Evolutionary conservation across 2,888 invertebrate genomes (phyloP).

Genomic region (Boloria euphrosyne): DNA sequence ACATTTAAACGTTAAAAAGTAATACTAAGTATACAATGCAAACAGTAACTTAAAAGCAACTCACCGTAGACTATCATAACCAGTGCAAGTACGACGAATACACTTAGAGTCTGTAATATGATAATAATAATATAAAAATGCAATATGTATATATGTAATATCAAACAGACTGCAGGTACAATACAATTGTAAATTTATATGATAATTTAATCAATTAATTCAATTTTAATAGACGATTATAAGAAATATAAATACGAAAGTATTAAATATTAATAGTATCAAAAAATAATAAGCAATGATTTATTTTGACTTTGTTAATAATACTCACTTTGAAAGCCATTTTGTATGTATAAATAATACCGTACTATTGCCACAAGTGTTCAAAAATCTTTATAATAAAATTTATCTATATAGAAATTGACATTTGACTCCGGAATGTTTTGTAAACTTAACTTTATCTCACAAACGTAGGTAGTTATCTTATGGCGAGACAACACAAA

Average conservation of each 20-base stretch:
- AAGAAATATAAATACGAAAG: too few relatives aligned
- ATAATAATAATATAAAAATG: not conserved
- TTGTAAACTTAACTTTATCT: constrained; percentile 18
- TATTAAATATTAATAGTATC: too few relatives aligned
- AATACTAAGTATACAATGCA: too few relatives aligned
- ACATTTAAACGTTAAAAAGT: too few relatives aligned
- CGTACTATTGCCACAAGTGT: not conserved
- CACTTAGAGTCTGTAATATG: constrained; percentile 42
- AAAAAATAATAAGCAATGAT: too few relatives aligned
- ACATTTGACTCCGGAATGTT: constrained; percentile 28
- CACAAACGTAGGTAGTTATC: constrained; percentile 16
- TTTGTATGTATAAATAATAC: not conserved
- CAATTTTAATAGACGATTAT: too few relatives aligned
- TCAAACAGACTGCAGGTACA: not conserved
- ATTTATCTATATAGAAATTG: constrained; percentile 25
- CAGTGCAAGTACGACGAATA: constrained; percentile 37
- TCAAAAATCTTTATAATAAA: constrained; percentile 21
- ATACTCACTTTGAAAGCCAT: constrained; percentile 49
- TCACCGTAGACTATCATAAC: constrained; percentile 44
- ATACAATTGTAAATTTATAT: too few relatives aligned
- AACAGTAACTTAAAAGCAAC: constrained; percentile 27
- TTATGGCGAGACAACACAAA: not conserved
- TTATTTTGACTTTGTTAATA: not conserved
- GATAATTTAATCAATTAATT: too few relatives aligned
- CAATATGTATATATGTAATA: not conserved